Conservation (phyloP, 2,113 vertebrate genomes). For the Smithornis capensis region DNA sequence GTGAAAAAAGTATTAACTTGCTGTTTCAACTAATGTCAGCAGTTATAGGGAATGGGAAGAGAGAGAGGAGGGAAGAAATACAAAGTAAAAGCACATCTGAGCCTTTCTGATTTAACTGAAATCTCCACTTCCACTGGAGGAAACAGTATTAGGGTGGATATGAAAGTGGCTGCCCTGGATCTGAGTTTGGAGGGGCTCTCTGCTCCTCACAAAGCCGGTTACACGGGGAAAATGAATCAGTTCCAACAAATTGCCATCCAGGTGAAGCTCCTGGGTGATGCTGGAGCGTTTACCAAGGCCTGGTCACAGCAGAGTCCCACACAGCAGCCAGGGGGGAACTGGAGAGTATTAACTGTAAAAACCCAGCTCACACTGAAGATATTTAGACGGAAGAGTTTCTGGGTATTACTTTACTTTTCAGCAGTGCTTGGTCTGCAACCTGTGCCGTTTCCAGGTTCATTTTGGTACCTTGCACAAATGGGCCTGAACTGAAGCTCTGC, state of each 20-base stretch:
- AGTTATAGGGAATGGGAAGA: background rate
- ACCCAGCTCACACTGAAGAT: accelerated
- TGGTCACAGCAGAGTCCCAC: accelerated
- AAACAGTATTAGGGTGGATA: background rate
- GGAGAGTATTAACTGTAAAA: background rate
- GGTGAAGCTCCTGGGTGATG: background rate
- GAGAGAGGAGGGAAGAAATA: background rate
- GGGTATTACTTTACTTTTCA: accelerated
- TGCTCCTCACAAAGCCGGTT: background rate
- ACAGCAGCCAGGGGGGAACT: accelerated
- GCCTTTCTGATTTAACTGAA: background rate
- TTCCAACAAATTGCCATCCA: accelerated
- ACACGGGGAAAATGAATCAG: background rate
- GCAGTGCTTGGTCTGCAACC: accelerated
- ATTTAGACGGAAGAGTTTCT: accelerated
- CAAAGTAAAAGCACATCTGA: background rate
- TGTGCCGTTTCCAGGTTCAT: background rate
- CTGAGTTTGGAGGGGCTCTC: background rate
- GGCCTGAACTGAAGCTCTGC: background rate
- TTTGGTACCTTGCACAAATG: background rate
- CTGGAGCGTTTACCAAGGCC: background rate
- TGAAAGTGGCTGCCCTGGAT: background rate
- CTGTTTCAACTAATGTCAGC: background rate
- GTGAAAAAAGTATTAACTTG: background rate
- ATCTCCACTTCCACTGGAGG: background rate